Percentiles rank a stretch among this genome's conserved stretches.
Conservation (phyloP, 2,113 vertebrate genomes). For the Centropus unirufus region DNA sequence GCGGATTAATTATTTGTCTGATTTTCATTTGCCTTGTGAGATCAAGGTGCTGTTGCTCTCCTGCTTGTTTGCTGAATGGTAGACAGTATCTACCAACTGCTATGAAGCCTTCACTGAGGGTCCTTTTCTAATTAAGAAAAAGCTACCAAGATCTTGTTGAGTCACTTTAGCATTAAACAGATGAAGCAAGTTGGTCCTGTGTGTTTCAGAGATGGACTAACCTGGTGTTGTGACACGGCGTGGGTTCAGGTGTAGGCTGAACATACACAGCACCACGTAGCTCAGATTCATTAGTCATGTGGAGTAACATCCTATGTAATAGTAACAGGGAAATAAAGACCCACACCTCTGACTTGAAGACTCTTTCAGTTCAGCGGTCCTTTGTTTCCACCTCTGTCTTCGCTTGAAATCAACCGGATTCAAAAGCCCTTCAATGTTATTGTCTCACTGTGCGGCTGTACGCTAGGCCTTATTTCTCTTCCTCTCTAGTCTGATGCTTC, state of each 20-base stretch:
- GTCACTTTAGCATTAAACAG: not conserved
- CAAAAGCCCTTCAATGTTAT: not conserved
- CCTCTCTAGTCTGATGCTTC: not conserved
- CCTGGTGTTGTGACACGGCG: not conserved
- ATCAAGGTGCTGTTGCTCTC: not conserved
- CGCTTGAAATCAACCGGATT: not conserved
- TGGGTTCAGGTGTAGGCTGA: not conserved
- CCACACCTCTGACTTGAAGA: not conserved
- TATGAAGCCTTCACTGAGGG: not conserved
- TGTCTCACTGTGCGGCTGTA: not conserved
- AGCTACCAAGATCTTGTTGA: not conserved
- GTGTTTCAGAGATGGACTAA: not conserved
- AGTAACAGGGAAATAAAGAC: not conserved
- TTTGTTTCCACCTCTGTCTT: not conserved
- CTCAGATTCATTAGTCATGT: not conserved
- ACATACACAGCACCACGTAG: not conserved
- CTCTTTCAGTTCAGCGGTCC: not conserved
- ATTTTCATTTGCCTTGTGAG: not conserved
- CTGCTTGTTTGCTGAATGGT: not conserved
- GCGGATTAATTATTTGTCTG: not conserved
- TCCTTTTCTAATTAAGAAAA: not conserved
- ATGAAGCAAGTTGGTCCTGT: not conserved
- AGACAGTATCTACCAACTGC: not conserved
- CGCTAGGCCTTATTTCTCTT: not conserved
- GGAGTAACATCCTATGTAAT: not conserved